A percentile compares a stretch with the other conserved stretches of the same genome.
These are phyloP conservation scores for Ceratosolen fusciceps DNA, from an alignment of 1,140 invertebrate genomes.

Conservation along the genomic window DNA sequence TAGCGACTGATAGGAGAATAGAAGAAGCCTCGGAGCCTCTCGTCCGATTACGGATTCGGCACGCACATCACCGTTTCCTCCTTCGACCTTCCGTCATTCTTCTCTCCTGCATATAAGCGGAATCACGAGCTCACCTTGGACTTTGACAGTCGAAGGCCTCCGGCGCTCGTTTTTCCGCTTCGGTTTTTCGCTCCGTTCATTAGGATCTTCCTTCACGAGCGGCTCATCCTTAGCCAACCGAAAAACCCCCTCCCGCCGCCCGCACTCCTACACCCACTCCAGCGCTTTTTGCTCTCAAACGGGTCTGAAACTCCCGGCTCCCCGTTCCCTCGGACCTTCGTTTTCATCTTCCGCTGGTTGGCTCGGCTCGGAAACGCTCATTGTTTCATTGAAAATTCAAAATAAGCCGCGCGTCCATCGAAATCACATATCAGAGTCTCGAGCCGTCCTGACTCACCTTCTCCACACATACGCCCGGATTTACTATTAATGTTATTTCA, in stretches of 20 bases:
- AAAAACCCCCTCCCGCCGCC: not conserved
- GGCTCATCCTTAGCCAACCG: not conserved
- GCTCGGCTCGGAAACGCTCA: not conserved
- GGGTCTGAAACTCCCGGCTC: too few species aligned
- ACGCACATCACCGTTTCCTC: not conserved
- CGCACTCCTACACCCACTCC: too few species aligned
- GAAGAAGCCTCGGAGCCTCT: not conserved
- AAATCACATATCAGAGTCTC: not conserved
- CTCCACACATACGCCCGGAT: not conserved
- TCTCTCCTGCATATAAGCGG: not conserved
- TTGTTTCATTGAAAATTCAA: not conserved
- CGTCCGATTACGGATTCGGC: slow-evolving; percentile 40
- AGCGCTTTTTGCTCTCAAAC: not conserved
- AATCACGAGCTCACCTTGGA: slow-evolving; percentile 12
- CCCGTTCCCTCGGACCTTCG: not conserved
- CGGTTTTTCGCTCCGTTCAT: not conserved
- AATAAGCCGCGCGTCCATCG: not conserved
- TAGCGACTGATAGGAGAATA: not conserved
- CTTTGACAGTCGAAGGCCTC: slow-evolving; percentile 23
- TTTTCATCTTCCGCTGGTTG: too few species aligned
- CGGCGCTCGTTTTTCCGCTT: not conserved
- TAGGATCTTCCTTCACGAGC: too few species aligned
- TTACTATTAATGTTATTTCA: not conserved
- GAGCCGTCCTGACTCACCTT: not conserved
- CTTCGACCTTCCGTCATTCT: not conserved